phyloP scores from a whole-genome alignment of 2,113 vertebrate species.

The Myiagra hebetior region DNA sequence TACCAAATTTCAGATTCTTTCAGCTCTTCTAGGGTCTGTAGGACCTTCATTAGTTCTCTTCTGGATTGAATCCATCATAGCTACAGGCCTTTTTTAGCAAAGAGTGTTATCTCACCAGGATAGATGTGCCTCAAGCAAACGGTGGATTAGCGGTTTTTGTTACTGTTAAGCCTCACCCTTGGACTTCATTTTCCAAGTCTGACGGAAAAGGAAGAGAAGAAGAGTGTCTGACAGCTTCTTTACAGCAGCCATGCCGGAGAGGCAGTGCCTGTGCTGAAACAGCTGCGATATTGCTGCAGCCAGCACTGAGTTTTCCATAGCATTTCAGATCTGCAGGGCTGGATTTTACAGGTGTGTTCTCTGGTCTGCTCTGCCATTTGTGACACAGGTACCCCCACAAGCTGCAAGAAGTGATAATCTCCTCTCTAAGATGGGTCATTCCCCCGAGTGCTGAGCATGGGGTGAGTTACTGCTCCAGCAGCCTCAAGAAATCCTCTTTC shows the following conservation, averaged over 20 bases:
- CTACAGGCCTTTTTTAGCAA: background rate
- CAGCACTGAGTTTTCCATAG: background rate
- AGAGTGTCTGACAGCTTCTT: background rate
- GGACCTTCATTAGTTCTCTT: background rate
- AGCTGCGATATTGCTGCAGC: background rate
- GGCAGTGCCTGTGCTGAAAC: background rate
- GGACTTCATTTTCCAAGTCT: background rate
- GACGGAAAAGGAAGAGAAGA: background rate
- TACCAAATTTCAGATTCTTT: background rate
- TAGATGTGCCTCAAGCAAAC: background rate
- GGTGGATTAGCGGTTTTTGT: background rate
- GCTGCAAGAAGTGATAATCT: background rate
- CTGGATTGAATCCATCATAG: background rate
- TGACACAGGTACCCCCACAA: background rate
- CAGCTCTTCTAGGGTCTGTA: background rate
- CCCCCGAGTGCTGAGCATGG: background rate
- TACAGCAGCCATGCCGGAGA: background rate
- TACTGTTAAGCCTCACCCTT: background rate
- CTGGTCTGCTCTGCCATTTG: fast-evolving
- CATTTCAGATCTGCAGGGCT: background rate
- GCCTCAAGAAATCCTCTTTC: background rate
- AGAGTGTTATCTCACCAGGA: background rate
- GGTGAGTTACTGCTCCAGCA: background rate
- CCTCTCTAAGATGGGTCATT: background rate
- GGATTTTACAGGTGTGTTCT: background rate